These are phyloP conservation scores for Deroptyus accipitrinus DNA, from an alignment of 2,113 vertebrate genomes.

Conservation along the genomic window DNA sequence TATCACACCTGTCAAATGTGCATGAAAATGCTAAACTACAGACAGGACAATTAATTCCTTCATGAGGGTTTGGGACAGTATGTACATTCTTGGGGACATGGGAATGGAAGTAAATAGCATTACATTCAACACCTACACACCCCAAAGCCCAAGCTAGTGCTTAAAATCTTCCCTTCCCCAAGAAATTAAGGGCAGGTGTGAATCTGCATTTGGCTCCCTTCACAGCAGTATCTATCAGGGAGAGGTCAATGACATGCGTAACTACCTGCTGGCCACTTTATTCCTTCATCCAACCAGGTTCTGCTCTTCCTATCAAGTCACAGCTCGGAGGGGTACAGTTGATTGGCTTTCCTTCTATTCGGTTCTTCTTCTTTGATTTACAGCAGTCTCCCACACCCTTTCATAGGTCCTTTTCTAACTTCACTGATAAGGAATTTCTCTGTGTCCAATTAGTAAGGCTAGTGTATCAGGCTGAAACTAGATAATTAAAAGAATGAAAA, in stretches of 20 bases:
- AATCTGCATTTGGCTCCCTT: slow-evolving; percentile 14
- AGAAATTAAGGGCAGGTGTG: slow-evolving; percentile 31
- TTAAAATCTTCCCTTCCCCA: background rate
- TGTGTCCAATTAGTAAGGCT: slow-evolving; percentile 62
- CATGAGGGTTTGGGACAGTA: background rate
- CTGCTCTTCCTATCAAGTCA: slow-evolving; percentile 34
- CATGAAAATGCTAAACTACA: background rate
- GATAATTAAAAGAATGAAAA: slow-evolving; percentile 65
- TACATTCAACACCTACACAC: background rate
- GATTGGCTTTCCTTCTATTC: slow-evolving; percentile 65
- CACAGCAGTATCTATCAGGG: background rate
- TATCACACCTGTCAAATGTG: background rate
- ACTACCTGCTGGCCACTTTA: slow-evolving; percentile 53
- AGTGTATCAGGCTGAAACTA: slow-evolving; percentile 56
- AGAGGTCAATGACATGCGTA: slow-evolving; percentile 60
- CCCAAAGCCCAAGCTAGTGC: background rate
- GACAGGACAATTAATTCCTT: background rate
- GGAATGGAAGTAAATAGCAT: background rate
- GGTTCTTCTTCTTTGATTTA: slow-evolving; percentile 63
- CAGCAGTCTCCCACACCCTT: slow-evolving; percentile 34
- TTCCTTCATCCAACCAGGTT: background rate
- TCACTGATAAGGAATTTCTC: slow-evolving; percentile 58
- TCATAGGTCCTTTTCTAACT: slow-evolving; percentile 37
- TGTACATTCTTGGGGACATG: background rate
- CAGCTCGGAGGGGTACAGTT: slow-evolving; percentile 60